Percentiles rank a stretch among this genome's conserved stretches.
These are phyloP conservation scores for Henricia sp. DNA, from an alignment of 53 echinoderm and acorn worm species.

Conservation along the genomic window DNA sequence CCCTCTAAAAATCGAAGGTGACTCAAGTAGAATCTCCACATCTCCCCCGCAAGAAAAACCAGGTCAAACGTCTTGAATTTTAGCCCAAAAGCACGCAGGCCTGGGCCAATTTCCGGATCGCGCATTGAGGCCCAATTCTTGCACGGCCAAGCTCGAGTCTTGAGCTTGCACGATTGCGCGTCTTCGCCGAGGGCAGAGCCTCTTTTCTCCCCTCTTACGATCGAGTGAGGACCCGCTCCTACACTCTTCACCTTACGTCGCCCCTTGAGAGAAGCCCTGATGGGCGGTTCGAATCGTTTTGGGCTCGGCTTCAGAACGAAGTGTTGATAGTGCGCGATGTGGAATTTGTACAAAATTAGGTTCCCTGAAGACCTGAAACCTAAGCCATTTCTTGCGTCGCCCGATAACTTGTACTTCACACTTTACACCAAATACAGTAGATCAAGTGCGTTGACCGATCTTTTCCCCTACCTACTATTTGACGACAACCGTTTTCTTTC, in stretches of 20 bases:
- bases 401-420: not conserved
- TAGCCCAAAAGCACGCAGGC: slow-evolving; percentile 35
- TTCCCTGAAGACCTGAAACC: slow-evolving; percentile 21
- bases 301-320: not conserved
- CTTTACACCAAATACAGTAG: not conserved
- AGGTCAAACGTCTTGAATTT: slow-evolving; percentile 22
- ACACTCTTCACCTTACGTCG: not conserved
- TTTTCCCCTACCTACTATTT: slow-evolving; percentile 2
- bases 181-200: not conserved
- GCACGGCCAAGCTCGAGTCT: not conserved
- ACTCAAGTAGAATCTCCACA: slow-evolving; percentile 20
- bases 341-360: slow-evolving; percentile 5
- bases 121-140: slow-evolving; percentile 21
- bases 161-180: not conserved
- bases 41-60: not conserved
- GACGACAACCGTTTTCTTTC: not conserved
- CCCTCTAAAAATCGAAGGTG: slow-evolving; percentile 1
- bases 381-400: not conserved
- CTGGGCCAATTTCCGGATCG: slow-evolving; percentile 32
- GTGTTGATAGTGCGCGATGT: slow-evolving; percentile 11
- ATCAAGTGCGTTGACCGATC: slow-evolving; percentile 40
- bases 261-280: not conserved
- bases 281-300: not conserved
- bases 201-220: not conserved
- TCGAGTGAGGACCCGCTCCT: too few species aligned